Percentiles rank a stretch among this genome's conserved stretches.
phyloP scores from a whole-genome alignment of 2,113 vertebrate genomes.

The Limanda limanda region DNA sequence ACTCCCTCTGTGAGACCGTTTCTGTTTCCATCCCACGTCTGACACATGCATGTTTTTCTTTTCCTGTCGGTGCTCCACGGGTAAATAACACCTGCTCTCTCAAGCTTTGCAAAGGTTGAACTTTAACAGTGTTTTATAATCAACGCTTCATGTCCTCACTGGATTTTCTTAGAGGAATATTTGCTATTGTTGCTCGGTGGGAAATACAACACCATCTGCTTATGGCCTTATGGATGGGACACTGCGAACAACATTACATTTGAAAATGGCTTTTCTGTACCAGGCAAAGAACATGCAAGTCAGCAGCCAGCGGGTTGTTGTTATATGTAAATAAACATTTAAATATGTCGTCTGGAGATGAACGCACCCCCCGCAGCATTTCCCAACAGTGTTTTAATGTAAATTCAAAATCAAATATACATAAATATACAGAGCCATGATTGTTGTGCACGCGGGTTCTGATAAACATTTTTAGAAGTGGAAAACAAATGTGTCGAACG shows the following conservation, averaged over 20 bases:
- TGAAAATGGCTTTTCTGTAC: constrained; percentile 51
- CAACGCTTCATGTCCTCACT: constrained; percentile 47
- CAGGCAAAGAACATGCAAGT: constrained; percentile 47
- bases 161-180: constrained; percentile 41
- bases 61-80: constrained; percentile 36
- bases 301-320: constrained; percentile 55
- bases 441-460: neutral
- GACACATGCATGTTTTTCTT: constrained; percentile 28
- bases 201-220: constrained; percentile 55
- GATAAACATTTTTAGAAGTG: constrained; percentile 19
- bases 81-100: constrained; percentile 70
- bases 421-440: neutral
- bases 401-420: constrained; percentile 18
- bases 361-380: neutral
- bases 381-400: constrained; percentile 26
- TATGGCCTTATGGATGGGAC: constrained; percentile 58
- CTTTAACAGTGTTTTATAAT: constrained; percentile 50
- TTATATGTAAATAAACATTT: constrained; percentile 39
- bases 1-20: neutral
- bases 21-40: constrained; percentile 21
- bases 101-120: constrained; percentile 50
- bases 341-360: constrained; percentile 41
- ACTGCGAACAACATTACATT: constrained; percentile 26
- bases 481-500: constrained; percentile 17
- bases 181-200: constrained; percentile 45